A percentile compares a stretch with the other conserved stretches of the same genome.
These are phyloP conservation scores for Irena cyanogastra DNA, from an alignment of 2,113 vertebrate genomes.

Conservation along the genomic window DNA sequence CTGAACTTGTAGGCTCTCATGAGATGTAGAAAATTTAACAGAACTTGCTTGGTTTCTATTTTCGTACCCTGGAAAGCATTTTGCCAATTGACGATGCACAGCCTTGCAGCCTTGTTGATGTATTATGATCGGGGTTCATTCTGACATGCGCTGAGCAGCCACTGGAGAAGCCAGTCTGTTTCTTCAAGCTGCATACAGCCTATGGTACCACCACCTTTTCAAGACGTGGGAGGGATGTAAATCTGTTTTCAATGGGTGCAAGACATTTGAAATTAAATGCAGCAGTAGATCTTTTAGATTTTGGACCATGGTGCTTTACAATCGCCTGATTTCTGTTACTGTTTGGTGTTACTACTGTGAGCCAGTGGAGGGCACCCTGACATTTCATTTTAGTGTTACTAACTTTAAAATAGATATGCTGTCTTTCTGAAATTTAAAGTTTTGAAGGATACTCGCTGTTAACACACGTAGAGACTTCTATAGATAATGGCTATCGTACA, in stretches of 20 bases:
- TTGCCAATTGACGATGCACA: background rate
- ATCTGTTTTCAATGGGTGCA: background rate
- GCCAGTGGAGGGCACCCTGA: constrained; percentile 65
- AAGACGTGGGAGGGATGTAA: background rate
- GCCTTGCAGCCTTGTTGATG: background rate
- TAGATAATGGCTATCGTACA: background rate
- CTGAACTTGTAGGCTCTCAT: background rate
- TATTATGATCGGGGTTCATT: background rate
- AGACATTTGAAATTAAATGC: background rate
- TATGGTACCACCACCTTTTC: background rate
- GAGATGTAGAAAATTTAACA: background rate
- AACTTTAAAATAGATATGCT: rapidly evolving
- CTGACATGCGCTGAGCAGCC: background rate
- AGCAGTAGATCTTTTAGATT: background rate
- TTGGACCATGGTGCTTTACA: background rate
- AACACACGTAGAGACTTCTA: background rate
- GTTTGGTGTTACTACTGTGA: background rate
- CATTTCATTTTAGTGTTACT: constrained; percentile 5
- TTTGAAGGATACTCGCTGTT: background rate
- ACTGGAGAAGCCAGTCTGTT: background rate
- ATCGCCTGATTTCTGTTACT: background rate
- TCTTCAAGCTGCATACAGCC: background rate
- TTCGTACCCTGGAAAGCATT: background rate
- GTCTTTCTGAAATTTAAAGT: background rate
- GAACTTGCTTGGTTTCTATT: background rate